Percentiles rank a stretch among this genome's conserved stretches.
phyloP scores from a whole-genome alignment of 2,113 vertebrate genomes.

The Chunga burmeisteri region DNA sequence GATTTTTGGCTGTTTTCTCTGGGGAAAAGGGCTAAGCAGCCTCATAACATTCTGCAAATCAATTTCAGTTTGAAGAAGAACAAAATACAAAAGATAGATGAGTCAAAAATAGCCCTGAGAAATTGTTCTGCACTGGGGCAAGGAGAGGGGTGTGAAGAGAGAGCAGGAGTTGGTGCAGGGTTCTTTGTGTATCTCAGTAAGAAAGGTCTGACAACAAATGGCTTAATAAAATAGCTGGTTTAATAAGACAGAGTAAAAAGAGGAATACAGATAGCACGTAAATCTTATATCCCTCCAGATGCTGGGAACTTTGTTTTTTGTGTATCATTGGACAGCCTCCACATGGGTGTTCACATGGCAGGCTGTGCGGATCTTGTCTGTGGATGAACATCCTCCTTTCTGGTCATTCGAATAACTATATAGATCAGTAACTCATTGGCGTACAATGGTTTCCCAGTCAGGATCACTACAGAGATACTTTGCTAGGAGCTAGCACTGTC shows the following conservation, averaged over 20 bases:
- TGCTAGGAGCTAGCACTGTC: background rate
- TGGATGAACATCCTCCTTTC: background rate
- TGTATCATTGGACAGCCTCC: background rate
- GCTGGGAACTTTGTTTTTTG: background rate
- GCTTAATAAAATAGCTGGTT: background rate
- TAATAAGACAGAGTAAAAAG: background rate
- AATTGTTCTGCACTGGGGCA: background rate
- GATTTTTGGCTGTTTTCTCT: background rate
- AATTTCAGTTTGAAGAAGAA: background rate
- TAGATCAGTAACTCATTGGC: background rate
- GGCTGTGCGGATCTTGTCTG: fast-evolving
- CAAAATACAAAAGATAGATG: background rate
- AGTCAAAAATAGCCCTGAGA: background rate
- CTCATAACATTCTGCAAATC: background rate
- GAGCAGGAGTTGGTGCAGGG: background rate
- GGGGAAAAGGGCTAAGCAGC: background rate
- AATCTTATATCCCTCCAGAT: background rate
- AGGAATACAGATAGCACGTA: background rate
- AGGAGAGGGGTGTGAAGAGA: background rate
- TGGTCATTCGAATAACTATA: background rate
- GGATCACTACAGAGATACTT: background rate
- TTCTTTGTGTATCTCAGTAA: background rate
- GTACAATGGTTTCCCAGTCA: background rate
- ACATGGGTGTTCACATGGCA: background rate
- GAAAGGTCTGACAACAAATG: background rate